These are phyloP conservation scores for Phrynosoma blainvillii DNA, from an alignment of 2,113 vertebrate genomes.

Conservation along the genomic window DNA sequence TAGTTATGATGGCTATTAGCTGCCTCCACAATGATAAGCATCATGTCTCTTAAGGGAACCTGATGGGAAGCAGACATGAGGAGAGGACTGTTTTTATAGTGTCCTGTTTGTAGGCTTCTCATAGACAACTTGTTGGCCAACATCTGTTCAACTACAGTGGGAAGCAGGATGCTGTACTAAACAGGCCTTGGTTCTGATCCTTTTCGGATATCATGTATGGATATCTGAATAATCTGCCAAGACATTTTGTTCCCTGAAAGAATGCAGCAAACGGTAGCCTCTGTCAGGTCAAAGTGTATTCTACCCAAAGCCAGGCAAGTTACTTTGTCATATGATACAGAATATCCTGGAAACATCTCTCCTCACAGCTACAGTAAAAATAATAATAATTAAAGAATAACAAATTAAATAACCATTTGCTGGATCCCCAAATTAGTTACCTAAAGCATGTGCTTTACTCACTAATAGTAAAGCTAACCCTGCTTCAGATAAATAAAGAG, in stretches of 20 bases:
- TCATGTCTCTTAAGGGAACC: neutral
- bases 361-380: neutral
- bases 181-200: no score
- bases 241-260: no score
- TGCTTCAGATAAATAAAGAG: neutral
- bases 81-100: neutral
- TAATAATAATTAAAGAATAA: no score
- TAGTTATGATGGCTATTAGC: neutral
- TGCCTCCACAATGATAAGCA: neutral
- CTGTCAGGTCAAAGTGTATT: no score
- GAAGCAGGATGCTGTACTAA: neutral
- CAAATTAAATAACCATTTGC: neutral
- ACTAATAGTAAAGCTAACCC: neutral
- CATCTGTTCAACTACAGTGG: neutral
- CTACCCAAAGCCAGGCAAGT: neutral
- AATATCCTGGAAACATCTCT: neutral
- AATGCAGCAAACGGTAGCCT: no score
- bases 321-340: neutral
- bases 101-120: neutral
- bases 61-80: neutral
- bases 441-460: neutral
- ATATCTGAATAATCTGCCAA: no score
- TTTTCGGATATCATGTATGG: no score
- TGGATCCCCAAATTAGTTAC: neutral
- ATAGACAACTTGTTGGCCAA: neutral